Conservation (phyloP, 2,113 vertebrate species). For the Sceloporus tristichus region DNA sequence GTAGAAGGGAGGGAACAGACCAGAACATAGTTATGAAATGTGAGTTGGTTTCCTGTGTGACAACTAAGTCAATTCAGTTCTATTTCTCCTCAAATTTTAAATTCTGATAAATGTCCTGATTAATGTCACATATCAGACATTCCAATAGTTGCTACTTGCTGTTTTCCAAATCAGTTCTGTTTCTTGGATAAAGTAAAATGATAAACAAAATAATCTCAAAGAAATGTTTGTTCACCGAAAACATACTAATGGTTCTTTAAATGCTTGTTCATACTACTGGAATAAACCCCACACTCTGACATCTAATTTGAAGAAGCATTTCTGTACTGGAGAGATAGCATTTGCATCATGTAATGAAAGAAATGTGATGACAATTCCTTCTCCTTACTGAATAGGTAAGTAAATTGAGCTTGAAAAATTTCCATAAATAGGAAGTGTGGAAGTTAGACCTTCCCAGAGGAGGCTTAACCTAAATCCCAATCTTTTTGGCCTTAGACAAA, state of each 20-base stretch:
- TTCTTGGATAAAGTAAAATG: slow-evolving; percentile 21
- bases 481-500: slow-evolving; percentile 33
- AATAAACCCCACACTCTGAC: slow-evolving; percentile 36
- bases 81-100: background rate
- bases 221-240: slow-evolving; percentile 17
- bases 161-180: slow-evolving; percentile 23
- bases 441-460: slow-evolving; percentile 27
- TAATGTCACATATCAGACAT: slow-evolving; percentile 25
- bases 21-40: background rate
- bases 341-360: slow-evolving; percentile 56
- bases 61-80: background rate
- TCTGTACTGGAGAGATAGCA: slow-evolving; percentile 54
- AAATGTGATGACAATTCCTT: slow-evolving; percentile 50
- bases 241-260: slow-evolving; percentile 19
- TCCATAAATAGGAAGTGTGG: slow-evolving; percentile 33
- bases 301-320: slow-evolving; percentile 54
- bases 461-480: slow-evolving; percentile 45
- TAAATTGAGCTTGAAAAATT: slow-evolving; percentile 62
- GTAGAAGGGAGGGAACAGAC: background rate
- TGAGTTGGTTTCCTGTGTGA: background rate
- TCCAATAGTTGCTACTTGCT: background rate
- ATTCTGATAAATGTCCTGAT: background rate
- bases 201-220: slow-evolving; percentile 12
- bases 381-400: slow-evolving; percentile 47
- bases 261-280: slow-evolving; percentile 25